These are phyloP conservation scores for Otolemur garnettii DNA, from an alignment of 2,113 vertebrate genomes.

Conservation along the genomic window DNA sequence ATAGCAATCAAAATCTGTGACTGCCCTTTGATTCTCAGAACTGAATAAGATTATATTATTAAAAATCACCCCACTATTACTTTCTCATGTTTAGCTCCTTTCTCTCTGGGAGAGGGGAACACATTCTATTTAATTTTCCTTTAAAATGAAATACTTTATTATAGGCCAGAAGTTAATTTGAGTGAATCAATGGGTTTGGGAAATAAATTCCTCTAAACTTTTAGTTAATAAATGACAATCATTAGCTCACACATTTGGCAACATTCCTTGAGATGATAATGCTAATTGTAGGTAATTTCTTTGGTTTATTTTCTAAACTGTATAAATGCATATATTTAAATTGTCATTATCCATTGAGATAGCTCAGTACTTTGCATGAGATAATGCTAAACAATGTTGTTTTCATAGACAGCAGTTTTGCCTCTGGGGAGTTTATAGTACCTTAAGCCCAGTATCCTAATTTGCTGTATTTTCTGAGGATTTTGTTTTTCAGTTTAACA, in stretches of 20 bases:
- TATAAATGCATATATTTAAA: conserved; percentile 30
- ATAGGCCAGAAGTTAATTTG: conserved; percentile 31
- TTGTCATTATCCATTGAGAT: background rate
- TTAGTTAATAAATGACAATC: conserved; percentile 33
- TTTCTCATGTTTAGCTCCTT: conserved; percentile 15
- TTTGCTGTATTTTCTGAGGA: background rate
- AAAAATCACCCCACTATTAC: background rate
- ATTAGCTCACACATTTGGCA: conserved; percentile 2
- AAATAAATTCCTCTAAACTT: background rate
- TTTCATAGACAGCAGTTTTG: background rate
- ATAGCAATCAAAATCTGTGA: background rate
- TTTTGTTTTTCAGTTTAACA: too few relatives aligned
- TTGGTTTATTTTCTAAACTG: conserved; percentile 29
- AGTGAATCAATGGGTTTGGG: background rate
- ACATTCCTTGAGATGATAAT: background rate
- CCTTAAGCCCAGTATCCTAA: background rate
- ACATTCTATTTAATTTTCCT: conserved; percentile 6
- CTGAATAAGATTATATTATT: background rate
- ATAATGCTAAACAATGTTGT: conserved; percentile 20
- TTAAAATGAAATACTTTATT: conserved; percentile 24
- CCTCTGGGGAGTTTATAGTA: background rate
- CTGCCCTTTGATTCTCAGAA: conserved; percentile 8
- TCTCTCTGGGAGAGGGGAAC: background rate
- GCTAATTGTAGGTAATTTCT: background rate
- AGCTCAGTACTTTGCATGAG: background rate